Evolutionary conservation across 2,113 vertebrate species (phyloP).

Genomic region (Bolborhynchus lineola): DNA sequence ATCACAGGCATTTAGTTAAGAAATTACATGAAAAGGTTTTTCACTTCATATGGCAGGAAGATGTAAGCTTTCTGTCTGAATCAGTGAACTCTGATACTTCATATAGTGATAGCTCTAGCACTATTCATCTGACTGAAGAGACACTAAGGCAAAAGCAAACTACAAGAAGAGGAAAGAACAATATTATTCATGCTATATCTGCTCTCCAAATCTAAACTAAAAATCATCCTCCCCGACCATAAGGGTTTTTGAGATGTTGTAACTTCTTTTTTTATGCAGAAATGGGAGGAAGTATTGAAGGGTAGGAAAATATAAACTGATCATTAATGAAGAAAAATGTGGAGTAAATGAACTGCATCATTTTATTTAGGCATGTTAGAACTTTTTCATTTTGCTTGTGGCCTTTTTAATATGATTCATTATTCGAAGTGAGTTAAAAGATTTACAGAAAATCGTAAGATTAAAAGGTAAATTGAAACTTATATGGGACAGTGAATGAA

Average conservation of each 20-base stretch:
- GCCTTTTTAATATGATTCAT: background rate
- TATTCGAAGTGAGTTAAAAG: background rate
- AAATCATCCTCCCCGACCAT: background rate
- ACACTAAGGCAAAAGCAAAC: background rate
- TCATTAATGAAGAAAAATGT: background rate
- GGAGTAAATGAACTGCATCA: background rate
- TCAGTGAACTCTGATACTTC: background rate
- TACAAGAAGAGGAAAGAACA: background rate
- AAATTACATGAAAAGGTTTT: background rate
- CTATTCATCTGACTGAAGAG: background rate
- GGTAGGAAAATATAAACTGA: background rate
- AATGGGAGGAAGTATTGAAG: background rate
- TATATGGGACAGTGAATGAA: background rate
- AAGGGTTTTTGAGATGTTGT: background rate
- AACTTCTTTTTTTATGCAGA: background rate
- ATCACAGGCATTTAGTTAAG: background rate
- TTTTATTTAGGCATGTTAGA: background rate
- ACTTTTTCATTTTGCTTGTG: background rate
- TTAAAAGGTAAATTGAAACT: background rate
- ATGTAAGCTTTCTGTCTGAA: background rate
- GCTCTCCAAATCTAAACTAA: background rate
- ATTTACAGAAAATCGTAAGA: background rate
- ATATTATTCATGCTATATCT: background rate
- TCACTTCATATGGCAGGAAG: background rate
- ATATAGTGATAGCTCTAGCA: background rate